Evolutionary conservation across 2,797 vertebrate species (phyloP).

Genomic region (Propithecus deckenii): DNA sequence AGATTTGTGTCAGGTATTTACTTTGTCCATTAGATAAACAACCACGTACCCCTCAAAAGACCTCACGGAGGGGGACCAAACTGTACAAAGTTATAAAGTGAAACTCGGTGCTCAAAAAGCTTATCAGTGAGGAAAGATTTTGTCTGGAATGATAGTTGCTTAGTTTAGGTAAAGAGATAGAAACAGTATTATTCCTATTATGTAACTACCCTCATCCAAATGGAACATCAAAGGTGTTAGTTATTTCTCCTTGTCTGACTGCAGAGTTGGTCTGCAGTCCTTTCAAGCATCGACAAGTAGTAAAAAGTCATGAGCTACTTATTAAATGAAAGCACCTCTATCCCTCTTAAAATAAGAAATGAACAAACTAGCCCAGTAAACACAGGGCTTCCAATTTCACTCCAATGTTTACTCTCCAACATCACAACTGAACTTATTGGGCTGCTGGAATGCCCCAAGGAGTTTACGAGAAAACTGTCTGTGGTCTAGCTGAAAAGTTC

Average conservation of each 20-base stretch:
- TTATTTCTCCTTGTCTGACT: neutral
- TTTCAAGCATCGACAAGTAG: neutral
- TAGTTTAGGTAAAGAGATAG: neutral
- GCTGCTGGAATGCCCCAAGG: neutral
- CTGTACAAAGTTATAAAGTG: neutral
- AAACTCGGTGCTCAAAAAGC: neutral
- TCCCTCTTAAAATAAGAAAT: neutral
- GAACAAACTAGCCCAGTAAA: neutral
- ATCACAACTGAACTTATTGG: neutral
- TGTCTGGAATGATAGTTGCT: neutral
- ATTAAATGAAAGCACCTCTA: slow-evolving; percentile 26
- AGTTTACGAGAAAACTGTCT: neutral
- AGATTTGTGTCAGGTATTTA: slow-evolving; percentile 8
- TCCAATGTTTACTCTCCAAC: neutral
- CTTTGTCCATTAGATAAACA: slow-evolving; percentile 53
- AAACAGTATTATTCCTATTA: neutral
- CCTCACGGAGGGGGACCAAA: neutral
- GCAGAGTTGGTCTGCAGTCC: neutral
- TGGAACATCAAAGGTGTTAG: neutral
- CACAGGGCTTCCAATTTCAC: neutral
- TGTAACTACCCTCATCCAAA: neutral
- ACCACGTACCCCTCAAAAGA: neutral
- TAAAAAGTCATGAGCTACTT: slow-evolving; percentile 24
- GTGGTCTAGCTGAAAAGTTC: neutral
- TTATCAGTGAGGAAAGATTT: neutral